These are phyloP conservation scores for Drosophila kikkawai DNA, from an alignment of 1,140 invertebrate genomes.

Conservation along the genomic window DNA sequence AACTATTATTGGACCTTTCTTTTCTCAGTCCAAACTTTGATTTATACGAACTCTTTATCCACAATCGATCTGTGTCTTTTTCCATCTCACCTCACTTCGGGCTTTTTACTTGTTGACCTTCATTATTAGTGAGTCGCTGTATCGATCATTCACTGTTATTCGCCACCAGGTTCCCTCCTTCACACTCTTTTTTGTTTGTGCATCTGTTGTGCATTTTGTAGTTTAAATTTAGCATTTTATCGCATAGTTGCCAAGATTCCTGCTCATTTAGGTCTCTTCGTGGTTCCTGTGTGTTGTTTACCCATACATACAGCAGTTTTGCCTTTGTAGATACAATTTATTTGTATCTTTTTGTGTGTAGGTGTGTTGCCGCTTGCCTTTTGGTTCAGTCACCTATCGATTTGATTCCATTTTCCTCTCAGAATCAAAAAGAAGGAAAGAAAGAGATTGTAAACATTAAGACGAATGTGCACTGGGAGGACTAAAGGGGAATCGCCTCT, in stretches of 20 bases:
- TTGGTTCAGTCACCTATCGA: conserved; percentile 75
- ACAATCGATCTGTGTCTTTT: too few species aligned
- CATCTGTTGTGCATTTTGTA: conserved; percentile 39
- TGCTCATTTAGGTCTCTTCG: conserved; percentile 8
- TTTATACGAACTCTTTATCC: too few species aligned
- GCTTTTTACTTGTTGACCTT: background rate
- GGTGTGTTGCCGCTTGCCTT: conserved; percentile 30
- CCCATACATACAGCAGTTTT: conserved; percentile 33
- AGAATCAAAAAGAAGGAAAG: conserved; percentile 10
- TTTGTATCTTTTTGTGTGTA: conserved; percentile 5
- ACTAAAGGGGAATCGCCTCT: background rate
- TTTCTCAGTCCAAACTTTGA: too few species aligned
- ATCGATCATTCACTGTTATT: background rate
- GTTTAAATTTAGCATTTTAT: conserved; percentile 67
- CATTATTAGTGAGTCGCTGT: background rate
- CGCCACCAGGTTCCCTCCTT: background rate
- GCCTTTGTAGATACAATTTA: background rate
- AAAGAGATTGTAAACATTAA: background rate
- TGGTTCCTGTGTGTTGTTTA: conserved; percentile 38
- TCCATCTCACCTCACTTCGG: too few species aligned
- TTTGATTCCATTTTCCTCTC: conserved; percentile 56
- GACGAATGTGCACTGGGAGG: background rate
- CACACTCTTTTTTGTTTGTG: conserved; percentile 6
- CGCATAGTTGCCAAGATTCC: conserved; percentile 56
- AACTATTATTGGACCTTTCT: too few species aligned